These are phyloP conservation scores for Platycheirus rosarum DNA, from an alignment of 2,888 invertebrate species.

Conservation along the genomic window DNA sequence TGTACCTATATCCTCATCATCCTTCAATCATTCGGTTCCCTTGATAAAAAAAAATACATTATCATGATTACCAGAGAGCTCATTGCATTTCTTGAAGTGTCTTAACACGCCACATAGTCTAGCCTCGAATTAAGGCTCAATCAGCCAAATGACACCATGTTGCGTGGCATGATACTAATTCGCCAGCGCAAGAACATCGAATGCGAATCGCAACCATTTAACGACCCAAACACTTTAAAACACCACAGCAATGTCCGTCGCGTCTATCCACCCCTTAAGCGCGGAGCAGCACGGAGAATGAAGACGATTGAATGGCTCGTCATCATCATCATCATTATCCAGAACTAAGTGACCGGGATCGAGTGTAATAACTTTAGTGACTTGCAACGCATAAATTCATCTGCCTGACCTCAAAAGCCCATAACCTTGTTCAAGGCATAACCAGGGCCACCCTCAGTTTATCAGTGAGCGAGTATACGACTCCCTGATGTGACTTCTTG, in stretches of 20 bases:
- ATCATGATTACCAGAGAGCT: constrained; percentile 40
- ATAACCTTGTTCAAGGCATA: constrained; percentile 56
- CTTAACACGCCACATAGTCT: constrained; percentile 48
- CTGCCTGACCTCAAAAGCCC: constrained; percentile 68
- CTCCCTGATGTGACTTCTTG: constrained; percentile 55
- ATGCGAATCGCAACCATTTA: constrained; percentile 54
- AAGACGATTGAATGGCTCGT: constrained; percentile 15
- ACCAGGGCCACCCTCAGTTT: constrained; percentile 36
- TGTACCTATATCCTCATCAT: too few species aligned
- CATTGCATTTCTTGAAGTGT: constrained; percentile 36
- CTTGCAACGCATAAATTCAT: constrained; percentile 50
- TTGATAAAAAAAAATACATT: constrained; percentile 15
- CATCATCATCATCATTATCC: constrained; percentile 16
- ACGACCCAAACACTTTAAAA: constrained; percentile 39
- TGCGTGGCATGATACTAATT: constrained; percentile 64
- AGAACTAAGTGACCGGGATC: constrained; percentile 26
- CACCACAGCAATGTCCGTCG: constrained; percentile 4
- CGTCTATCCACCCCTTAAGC: constrained; percentile 54
- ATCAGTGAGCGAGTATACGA: not conserved
- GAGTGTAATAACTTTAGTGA: constrained; percentile 30
- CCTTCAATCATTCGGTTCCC: not conserved
- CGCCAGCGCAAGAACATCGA: constrained; percentile 17
- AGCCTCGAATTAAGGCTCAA: constrained; percentile 54
- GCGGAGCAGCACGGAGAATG: too few species aligned
- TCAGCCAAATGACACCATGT: constrained; percentile 61